Percentiles rank a stretch among this genome's conserved stretches.
Conservation (phyloP, 1,140 invertebrate genomes). For the Panagrolaimus sp. region DNA sequence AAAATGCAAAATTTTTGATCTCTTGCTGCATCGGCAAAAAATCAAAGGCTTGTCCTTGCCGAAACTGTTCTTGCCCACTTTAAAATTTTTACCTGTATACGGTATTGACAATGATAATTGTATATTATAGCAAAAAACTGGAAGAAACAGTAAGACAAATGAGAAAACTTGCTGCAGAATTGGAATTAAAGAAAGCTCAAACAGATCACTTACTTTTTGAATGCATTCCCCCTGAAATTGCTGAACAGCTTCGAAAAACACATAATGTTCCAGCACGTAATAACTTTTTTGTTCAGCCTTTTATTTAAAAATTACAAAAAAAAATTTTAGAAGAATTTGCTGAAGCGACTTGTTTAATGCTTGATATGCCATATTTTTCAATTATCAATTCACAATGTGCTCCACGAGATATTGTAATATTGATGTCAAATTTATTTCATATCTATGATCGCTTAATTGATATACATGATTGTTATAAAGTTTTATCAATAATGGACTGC, state of each 20-base stretch:
- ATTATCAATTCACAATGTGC: constrained; percentile 60
- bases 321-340: too few species aligned
- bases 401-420: constrained; percentile 60
- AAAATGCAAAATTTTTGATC: too few species aligned
- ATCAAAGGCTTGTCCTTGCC: too few species aligned
- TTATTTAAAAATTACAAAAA: too few species aligned
- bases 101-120: constrained; percentile 19
- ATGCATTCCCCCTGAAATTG: constrained; percentile 60
- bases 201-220: constrained; percentile 59
- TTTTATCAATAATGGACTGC: too few species aligned
- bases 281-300: too few species aligned
- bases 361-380: constrained; percentile 62
- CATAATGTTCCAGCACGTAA: constrained; percentile 59
- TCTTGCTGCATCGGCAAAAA: too few species aligned
- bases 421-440: constrained; percentile 61
- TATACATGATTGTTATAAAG: too few species aligned
- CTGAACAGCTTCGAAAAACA: constrained; percentile 59
- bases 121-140: constrained; percentile 56
- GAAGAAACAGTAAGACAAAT: constrained; percentile 61
- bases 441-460: constrained; percentile 59
- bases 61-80: too few species aligned
- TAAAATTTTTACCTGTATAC: too few species aligned
- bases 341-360: constrained; percentile 60
- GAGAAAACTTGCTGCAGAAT: constrained; percentile 57
- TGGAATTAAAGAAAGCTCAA: constrained; percentile 60